Conservation (phyloP, 2,113 vertebrate genomes). For the Percina caprodes region DNA sequence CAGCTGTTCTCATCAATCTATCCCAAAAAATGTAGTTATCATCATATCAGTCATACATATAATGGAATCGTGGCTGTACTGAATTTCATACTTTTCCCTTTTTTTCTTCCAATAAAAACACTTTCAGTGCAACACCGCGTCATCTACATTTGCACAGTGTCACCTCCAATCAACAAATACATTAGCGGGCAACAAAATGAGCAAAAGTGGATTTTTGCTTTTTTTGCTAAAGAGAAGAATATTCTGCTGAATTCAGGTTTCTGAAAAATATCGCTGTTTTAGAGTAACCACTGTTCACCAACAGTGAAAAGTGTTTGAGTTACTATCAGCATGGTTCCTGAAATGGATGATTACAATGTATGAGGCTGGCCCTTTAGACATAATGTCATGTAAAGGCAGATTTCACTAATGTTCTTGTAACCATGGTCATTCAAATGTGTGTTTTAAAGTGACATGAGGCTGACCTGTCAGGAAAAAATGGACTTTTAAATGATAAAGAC, state of each 20-base stretch:
- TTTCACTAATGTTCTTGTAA: constrained; percentile 76
- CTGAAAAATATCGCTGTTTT: background rate
- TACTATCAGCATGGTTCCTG: background rate
- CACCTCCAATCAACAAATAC: background rate
- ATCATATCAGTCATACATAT: too few species aligned
- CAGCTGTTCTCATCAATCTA: constrained; percentile 7
- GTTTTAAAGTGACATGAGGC: constrained; percentile 73
- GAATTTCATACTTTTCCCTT: background rate
- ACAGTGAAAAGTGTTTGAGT: background rate
- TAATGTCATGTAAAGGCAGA: constrained; percentile 76
- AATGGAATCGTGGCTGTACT: background rate
- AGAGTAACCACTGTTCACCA: background rate
- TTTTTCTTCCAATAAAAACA: background rate
- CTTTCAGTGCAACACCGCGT: background rate
- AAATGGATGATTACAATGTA: constrained; percentile 20
- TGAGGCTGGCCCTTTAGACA: constrained; percentile 33
- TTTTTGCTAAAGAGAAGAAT: background rate
- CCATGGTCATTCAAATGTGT: constrained; percentile 72
- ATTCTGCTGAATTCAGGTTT: background rate
- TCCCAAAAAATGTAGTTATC: too few species aligned
- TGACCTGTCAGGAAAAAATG: constrained; percentile 81
- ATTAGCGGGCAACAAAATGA: background rate
- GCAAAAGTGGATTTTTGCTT: background rate
- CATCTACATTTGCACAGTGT: background rate
- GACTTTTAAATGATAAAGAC: constrained; percentile 81